Evolutionary conservation across 1,140 invertebrate species (phyloP).

Genomic region (Cotesia vestalis): DNA sequence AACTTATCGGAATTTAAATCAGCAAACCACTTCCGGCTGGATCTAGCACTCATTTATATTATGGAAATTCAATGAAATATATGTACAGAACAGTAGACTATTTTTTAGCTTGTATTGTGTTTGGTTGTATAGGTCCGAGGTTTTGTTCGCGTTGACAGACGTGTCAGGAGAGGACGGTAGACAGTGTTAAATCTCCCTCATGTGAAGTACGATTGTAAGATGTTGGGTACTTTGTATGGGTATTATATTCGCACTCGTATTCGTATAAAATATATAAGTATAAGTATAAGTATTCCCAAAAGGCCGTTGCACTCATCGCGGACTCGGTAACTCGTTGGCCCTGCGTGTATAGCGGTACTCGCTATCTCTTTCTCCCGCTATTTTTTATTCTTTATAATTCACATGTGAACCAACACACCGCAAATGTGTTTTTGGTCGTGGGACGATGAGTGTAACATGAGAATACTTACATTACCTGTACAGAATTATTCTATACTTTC

Average conservation of each 20-base stretch:
- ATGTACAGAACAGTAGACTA: too few relatives aligned
- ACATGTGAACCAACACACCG: slow-evolving; percentile 19
- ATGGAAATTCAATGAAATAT: too few relatives aligned
- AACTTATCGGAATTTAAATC: too few relatives aligned
- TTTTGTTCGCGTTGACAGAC: too few relatives aligned
- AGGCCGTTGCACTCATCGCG: slow-evolving; percentile 54
- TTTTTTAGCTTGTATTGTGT: too few relatives aligned
- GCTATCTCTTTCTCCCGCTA: slow-evolving; percentile 32
- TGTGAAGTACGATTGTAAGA: too few relatives aligned
- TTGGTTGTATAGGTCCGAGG: too few relatives aligned
- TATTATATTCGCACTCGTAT: background rate
- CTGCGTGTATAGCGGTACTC: slow-evolving; percentile 46
- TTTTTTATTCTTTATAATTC: slow-evolving; percentile 21
- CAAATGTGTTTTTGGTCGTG: slow-evolving; percentile 12
- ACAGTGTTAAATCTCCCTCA: too few relatives aligned
- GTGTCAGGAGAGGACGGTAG: too few relatives aligned
- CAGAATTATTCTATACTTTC: background rate
- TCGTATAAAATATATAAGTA: slow-evolving; percentile 9
- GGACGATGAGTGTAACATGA: slow-evolving; percentile 11
- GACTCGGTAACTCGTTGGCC: slow-evolving; percentile 20
- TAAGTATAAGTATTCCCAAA: slow-evolving; percentile 29
- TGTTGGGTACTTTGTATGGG: too few relatives aligned
- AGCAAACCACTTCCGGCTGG: too few relatives aligned
- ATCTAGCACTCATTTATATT: too few relatives aligned
- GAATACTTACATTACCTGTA: slow-evolving; percentile 5